Base-by-base conservation (phyloP, 1,140 invertebrate genomes). In the Aphaenogaster rudis region DNA sequence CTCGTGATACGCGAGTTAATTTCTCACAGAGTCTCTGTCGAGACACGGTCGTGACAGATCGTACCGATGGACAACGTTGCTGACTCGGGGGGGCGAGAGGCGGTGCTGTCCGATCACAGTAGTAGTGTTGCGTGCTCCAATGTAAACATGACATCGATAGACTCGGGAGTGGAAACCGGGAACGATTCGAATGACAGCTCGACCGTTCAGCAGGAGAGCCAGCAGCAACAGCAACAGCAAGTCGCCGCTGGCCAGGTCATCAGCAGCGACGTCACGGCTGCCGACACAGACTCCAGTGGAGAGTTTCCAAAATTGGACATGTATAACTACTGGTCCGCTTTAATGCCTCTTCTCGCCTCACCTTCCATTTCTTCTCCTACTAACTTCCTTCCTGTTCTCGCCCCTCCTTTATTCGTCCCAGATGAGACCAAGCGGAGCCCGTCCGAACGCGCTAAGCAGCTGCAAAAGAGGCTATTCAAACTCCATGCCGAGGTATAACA, bases 101-200 rank as follows among this genome's bases (percentile, higher is more conserved):
- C 39, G 48, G 39, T 33, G 42, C 13, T 48, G 45, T 13, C 21
- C 6, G 13, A 36, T 3, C 59, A 48, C 21, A 42, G n/a, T 17
- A 66, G 15, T 33, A 13, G 39, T 21, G 6, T 28, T 50, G 66
- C 21, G 21, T 54, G n/a, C 7, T 66, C 9, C 3, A 64, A 48
- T 66, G 42, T 48, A 39, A 76, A 52, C 28, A 95, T 95, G 94
- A 93, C 94, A 45, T 94, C 94, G 13, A 89, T 94, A 61, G 97
- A 97, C 94, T 97, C 97, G 11, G 97, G 97, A 76, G 96, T 97
- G 3, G 97, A 97, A 86, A 97, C 96, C 54, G 96, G 96, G 72
- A 97, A 96, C 91, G 96, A 97, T 92, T 97, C 96, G 92, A 96
- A 97, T 94, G 96, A 97, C 93, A 96, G 96, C 95, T 95, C 95